phyloP scores from a whole-genome alignment of 2,797 vertebrate species.

The Neosilurus mollespiculum region DNA sequence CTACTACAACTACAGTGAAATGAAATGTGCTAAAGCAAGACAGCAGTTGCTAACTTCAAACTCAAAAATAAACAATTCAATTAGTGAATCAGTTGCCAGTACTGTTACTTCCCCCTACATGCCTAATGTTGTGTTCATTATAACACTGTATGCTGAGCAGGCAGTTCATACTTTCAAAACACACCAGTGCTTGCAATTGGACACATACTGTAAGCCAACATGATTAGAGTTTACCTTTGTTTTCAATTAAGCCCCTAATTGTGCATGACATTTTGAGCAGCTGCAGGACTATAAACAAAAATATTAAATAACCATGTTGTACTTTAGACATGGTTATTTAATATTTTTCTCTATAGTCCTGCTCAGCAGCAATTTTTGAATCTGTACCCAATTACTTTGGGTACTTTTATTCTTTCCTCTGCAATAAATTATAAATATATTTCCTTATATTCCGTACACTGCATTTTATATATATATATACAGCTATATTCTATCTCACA shows the following conservation, averaged over 20 bases:
- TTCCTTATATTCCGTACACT: too few species aligned
- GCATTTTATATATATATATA: too few species aligned
- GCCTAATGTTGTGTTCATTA: neutral
- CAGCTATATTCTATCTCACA: too few species aligned
- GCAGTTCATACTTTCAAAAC: neutral
- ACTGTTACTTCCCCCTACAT: neutral
- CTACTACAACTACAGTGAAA: neutral
- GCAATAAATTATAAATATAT: too few species aligned
- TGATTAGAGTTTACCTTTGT: neutral
- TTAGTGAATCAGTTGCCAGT: neutral
- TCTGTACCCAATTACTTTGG: neutral
- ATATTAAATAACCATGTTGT: neutral
- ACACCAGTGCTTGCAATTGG: neutral
- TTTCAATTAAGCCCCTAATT: neutral
- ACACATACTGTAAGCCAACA: neutral
- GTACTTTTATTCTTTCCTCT: too few species aligned
- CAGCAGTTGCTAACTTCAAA: neutral
- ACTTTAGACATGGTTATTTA: too few species aligned
- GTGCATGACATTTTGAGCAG: neutral
- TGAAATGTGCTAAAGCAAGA: neutral
- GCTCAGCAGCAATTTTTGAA: neutral
- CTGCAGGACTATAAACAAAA: neutral
- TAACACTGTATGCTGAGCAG: neutral
- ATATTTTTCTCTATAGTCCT: too few species aligned
- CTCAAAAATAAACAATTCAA: neutral